phyloP scores from a whole-genome alignment of 53 echinoderm and acorn worm species.

The Astropecten irregularis region DNA sequence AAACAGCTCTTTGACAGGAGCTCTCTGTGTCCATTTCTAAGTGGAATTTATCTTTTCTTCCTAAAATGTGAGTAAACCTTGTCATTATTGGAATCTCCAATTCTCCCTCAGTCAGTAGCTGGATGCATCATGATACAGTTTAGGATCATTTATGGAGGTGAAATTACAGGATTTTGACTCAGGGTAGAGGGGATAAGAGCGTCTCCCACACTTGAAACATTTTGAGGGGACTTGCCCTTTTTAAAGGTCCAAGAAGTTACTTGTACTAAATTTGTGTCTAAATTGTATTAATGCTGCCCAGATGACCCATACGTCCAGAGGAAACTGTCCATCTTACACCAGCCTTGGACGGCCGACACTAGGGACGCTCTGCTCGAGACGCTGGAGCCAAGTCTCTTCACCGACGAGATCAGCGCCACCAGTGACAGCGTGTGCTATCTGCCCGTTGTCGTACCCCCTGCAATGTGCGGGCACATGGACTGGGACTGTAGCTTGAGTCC shows the following conservation, averaged over 20 bases:
- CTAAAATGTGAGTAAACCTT: no score
- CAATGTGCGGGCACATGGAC: conserved; percentile 52
- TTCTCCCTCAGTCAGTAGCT: no score
- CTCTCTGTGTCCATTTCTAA: no score
- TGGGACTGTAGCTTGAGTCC: conserved; percentile 77
- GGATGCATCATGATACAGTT: no score
- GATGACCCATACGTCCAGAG: conserved; percentile 15
- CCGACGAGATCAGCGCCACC: conserved; percentile 30
- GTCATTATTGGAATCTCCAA: no score
- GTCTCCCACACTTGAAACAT: no score
- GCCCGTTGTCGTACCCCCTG: conserved; percentile 55
- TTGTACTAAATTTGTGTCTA: background rate
- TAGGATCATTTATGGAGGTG: no score
- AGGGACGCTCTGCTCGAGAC: conserved; percentile 4
- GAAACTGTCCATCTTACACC: conserved; percentile 10
- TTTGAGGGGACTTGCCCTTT: no score
- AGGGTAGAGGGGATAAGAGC: no score
- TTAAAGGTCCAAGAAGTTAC: background rate
- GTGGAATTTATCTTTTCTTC: no score
- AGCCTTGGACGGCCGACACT: conserved; percentile 32
- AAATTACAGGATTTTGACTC: no score
- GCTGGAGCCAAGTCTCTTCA: conserved; percentile 62
- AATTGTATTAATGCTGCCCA: background rate
- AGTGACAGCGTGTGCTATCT: conserved; percentile 70
- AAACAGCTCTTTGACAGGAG: no score